Evolutionary conservation across 2,888 invertebrate species (phyloP), one percentile per base, ranked within the genome.

Genomic region (Amiota mariae): DNA sequence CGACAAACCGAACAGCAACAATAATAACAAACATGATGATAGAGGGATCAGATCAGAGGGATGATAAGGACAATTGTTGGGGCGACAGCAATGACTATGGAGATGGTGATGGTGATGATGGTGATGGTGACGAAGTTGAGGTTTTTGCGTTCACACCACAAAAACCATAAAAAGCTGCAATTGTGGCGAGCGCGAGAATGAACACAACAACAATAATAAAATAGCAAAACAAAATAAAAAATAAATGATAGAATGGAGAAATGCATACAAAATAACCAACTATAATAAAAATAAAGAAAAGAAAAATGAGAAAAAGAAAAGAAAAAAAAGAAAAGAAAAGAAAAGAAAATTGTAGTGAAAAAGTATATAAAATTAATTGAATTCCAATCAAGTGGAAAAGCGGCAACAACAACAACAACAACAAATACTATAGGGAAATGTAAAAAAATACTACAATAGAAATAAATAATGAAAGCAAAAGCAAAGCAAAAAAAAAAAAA

Each of bases 321-420:
- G 48, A 86, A 85, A 84, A 86, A n/a, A 36, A 64, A 36, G 10
- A 36, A 24, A 20, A 64, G 13, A 13, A 36, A 64, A 63, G 49
- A 61, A 71, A 36, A 71, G 48, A 86, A 85, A 84, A 86, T 84
- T 84, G 85, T 85, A 78, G 84, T 78, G 84, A 77, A 79, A 36
- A 86, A 86, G 82, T 85, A 85, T 87, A 85, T 86, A 86, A 84
- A 87, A 85, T 86, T 85, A 85, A 85, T 86, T 87, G 87, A 86
- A 87, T 86, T 87, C 85, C 85, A 87, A 86, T 86, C 87, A 87
- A 85, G 79, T 86, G 84, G 86, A 85, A 83, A 83, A 85, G 85
- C 80, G 78, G 77, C 74, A 63, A 64, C 75, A 75, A 59, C 74
- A 79, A 77, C 80, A 79, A 76, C 73, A 75, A n/a, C n/a, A 24